These are phyloP conservation scores for Danio jaintianensis DNA, from an alignment of 2,797 vertebrate genomes.

Conservation along the genomic window DNA sequence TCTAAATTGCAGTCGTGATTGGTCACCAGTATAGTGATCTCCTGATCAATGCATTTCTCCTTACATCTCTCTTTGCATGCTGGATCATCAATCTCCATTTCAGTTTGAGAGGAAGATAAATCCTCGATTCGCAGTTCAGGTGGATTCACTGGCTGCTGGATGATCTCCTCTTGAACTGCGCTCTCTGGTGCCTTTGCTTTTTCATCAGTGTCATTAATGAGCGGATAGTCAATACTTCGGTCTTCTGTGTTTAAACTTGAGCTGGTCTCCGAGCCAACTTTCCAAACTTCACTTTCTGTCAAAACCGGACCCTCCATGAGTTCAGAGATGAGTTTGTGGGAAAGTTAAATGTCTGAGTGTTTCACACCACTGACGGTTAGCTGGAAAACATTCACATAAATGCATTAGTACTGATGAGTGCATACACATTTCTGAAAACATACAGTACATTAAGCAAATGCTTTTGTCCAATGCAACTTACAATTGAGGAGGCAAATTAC, in stretches of 20 bases:
- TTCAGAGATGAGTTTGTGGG: constrained; percentile 54
- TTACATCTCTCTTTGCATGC: background rate
- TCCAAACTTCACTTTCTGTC: constrained; percentile 65
- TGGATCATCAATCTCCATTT: constrained; percentile 17
- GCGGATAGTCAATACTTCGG: constrained; percentile 25
- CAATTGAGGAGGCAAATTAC: no score
- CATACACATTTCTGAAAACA: background rate
- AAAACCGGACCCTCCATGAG: constrained; percentile 62
- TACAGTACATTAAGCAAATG: no score
- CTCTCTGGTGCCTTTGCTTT: background rate
- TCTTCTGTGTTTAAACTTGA: constrained; percentile 2
- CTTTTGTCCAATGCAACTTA: no score
- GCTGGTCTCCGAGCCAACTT: constrained; percentile 58
- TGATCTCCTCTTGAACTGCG: constrained; percentile 11
- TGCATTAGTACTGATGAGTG: background rate
- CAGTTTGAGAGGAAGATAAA: constrained; percentile 39
- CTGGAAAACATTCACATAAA: constrained; percentile 43
- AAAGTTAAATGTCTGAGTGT: background rate
- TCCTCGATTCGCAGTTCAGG: constrained; percentile 36
- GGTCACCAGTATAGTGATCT: constrained; percentile 81
- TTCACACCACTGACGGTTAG: constrained; percentile 14
- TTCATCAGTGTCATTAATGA: constrained; percentile 34
- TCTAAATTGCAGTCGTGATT: constrained; percentile 68
- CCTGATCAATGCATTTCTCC: constrained; percentile 70
- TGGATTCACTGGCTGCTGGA: constrained; percentile 15